Base-by-base conservation (phyloP, 1,140 invertebrate species). In the Zaprionus taronus region DNA sequence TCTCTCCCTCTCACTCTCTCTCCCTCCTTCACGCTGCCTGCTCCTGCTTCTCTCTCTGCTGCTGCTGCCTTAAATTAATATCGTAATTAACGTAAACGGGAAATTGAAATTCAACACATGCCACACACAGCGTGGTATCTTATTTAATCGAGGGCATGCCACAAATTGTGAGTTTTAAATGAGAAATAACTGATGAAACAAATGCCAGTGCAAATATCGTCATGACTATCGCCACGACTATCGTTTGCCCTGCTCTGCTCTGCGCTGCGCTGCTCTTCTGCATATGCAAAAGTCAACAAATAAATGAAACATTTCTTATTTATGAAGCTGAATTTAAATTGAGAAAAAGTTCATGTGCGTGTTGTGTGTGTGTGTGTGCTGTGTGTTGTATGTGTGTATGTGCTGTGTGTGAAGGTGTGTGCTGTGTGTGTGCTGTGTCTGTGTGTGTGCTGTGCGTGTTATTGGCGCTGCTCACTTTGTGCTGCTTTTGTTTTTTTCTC, bases 81-180 rank as follows among this genome's bases (percentile, higher is more conserved):
- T 51, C 5, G 47, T 51, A 51, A 51, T 51, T 51, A 51, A 51
- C 47, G 47, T 51, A 14, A 51, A 3, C 6, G 7, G 9, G 17
- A 51, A 51, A 51, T 51, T 51, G 47, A 51, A 51, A 51, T 49
- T 49, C 47, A 49, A 49, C 47, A 49, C 20, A 12, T 49, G 47
- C 47, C 41, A 44, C 41, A 44, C 41, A 44, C 41, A 44, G 20
- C 17, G 20, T 9, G 47, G 47, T 12, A 22, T 51, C 47, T 20
- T 14, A 51, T 51, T 51, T 5, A 51, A 51, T 22, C 11, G 47
- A 11, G 3, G 47, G 20, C 22, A 51, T 51, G 17, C 47, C 17
- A n/a, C 47, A 49, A 49, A 49, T 22, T n/a, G 47, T 17, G 47
- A 20, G 7, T n/a, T 15, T 14, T 14, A 41, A 41, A 41, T 49